Percentiles rank a stretch among this genome's conserved stretches.
phyloP scores from a whole-genome alignment of 1,140 invertebrate species.

The Solenopsis fugax region DNA sequence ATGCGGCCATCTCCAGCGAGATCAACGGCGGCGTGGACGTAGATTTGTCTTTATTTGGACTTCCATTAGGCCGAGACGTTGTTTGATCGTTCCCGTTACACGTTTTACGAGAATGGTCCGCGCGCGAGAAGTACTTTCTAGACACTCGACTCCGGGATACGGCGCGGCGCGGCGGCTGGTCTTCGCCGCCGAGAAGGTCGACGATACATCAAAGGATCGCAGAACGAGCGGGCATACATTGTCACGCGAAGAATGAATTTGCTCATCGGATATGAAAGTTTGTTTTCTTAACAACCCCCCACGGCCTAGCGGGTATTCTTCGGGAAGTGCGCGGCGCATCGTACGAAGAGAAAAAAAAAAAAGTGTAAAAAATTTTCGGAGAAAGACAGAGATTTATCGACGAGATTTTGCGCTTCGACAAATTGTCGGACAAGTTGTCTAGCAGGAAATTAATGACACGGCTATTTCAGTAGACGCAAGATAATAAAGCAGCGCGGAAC shows the following conservation, averaged over 20 bases:
- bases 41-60: conserved; percentile 70
- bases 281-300: conserved; percentile 53
- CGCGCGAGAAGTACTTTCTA: conserved; percentile 67
- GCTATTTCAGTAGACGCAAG: conserved; percentile 5
- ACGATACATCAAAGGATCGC: conserved; percentile 70
- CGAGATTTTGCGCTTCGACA: conserved; percentile 45
- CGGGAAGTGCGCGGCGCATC: neutral
- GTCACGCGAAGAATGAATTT: conserved; percentile 47
- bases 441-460: conserved; percentile 33
- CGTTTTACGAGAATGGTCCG: conserved; percentile 68
- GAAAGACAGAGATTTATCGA: conserved; percentile 45
- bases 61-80: conserved; percentile 67
- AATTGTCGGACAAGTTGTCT: conserved; percentile 35
- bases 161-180: neutral
- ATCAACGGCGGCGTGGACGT: conserved; percentile 33
- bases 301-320: neutral
- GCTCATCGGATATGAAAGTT: conserved; percentile 54
- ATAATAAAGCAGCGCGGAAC: neutral
- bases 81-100: conserved; percentile 68
- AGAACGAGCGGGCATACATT: conserved; percentile 25
- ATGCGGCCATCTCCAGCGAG: conserved; percentile 26
- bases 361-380: conserved; percentile 27
- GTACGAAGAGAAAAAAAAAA: neutral
- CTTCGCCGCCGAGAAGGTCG: conserved; percentile 47
- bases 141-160: conserved; percentile 41